phyloP scores from a whole-genome alignment of 2,113 vertebrate species.

The Muntiacus muntjak region DNA sequence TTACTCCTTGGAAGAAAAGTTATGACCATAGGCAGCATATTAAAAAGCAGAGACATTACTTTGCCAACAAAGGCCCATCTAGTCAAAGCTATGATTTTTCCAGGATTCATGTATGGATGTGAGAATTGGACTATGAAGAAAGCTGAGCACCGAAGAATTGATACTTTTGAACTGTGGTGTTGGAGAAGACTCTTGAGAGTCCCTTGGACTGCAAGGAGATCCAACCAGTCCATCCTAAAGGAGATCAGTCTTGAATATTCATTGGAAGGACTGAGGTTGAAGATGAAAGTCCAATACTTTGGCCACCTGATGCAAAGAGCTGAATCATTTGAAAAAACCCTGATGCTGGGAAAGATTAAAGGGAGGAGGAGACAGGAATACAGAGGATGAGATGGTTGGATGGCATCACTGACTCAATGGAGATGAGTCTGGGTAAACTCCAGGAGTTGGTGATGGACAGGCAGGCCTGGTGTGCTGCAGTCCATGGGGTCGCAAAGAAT shows the following conservation, averaged over 20 bases:
- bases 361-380: not conserved
- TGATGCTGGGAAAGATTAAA: not conserved
- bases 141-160: accelerated
- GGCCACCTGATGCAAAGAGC: not conserved
- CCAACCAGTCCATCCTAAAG: not conserved
- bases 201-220: not conserved
- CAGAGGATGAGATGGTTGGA: not conserved
- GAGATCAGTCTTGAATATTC: not conserved
- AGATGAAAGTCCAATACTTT: not conserved
- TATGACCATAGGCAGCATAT: not conserved
- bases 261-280: not conserved
- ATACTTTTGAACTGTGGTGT: not conserved
- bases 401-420: not conserved
- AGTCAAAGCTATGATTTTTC: not conserved
- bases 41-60: not conserved
- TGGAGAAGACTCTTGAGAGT: not conserved
- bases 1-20: not conserved
- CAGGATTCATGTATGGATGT: not conserved
- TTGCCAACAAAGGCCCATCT: not conserved
- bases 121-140: not conserved
- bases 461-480: not conserved
- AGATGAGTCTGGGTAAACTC: not conserved
- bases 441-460: not conserved
- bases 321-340: not conserved
- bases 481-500: not conserved